phyloP scores from a whole-genome alignment of 2,888 invertebrate species.

The Callimorpha dominula region DNA sequence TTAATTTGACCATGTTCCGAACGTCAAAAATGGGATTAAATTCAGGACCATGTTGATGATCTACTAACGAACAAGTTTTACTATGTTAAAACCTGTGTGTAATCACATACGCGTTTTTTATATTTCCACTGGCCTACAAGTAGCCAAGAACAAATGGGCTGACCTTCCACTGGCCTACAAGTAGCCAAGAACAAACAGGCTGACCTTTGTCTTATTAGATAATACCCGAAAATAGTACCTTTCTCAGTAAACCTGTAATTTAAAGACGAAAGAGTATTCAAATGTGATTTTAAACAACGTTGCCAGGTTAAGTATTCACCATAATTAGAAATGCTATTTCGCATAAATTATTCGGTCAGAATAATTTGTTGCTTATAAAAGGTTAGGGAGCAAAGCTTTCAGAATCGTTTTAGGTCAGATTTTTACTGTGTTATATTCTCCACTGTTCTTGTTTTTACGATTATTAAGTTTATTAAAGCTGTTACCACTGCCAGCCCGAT shows the following conservation, averaged over 20 bases:
- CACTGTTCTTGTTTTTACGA: not conserved
- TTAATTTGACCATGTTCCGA: too few species aligned
- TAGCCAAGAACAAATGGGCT: not conserved
- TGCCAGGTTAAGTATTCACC: conserved; percentile 1
- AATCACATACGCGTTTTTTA: too few species aligned
- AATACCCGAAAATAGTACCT: conserved; percentile 2
- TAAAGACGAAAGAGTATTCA: conserved; percentile 3
- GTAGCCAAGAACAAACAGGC: not conserved
- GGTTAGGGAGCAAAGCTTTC: not conserved
- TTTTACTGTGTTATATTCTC: not conserved
- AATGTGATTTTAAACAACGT: conserved; percentile 7
- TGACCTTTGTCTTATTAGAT: conserved; percentile 15
- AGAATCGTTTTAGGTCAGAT: not conserved
- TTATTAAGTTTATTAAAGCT: too few species aligned
- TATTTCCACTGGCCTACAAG: conserved; percentile 4
- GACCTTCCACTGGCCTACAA: conserved; percentile 1
- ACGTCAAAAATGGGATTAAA: too few species aligned
- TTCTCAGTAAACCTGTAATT: not conserved
- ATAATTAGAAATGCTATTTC: conserved; percentile 7
- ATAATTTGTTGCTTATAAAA: not conserved
- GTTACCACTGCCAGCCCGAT: not conserved
- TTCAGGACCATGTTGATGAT: too few species aligned
- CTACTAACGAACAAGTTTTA: too few species aligned
- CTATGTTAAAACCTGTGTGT: too few species aligned
- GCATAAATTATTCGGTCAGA: conserved; percentile 5